Conservation (phyloP, 1,140 invertebrate genomes). For the Palaemon carinicauda region DNA sequence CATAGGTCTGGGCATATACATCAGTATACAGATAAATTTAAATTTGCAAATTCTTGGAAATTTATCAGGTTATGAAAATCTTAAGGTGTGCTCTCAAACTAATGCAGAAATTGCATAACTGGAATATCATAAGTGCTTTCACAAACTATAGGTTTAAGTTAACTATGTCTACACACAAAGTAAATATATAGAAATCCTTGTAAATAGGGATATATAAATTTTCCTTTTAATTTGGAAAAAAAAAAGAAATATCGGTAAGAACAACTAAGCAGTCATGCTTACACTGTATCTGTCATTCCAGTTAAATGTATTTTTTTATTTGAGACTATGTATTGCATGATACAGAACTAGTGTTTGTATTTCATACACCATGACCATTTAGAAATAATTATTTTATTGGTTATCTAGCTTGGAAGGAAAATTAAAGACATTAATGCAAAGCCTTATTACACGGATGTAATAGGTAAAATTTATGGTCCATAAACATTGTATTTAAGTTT, state of each 20-base stretch:
- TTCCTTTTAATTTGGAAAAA: conserved; percentile 17
- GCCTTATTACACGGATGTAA: conserved; percentile 27
- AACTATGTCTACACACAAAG: conserved; percentile 53
- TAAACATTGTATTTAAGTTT: not conserved
- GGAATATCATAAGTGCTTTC: conserved; percentile 54
- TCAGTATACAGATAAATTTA: not conserved
- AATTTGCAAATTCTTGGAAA: not conserved
- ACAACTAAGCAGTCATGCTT: conserved; percentile 27
- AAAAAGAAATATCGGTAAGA: not conserved
- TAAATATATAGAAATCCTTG: conserved; percentile 46
- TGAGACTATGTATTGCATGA: too few species aligned
- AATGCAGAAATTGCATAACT: conserved; percentile 38
- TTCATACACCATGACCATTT: too few species aligned
- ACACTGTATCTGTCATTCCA: not conserved
- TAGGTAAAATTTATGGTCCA: conserved; percentile 6
- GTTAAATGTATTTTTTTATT: too few species aligned
- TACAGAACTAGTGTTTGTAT: too few species aligned
- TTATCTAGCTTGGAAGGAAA: not conserved
- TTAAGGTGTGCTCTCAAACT: conserved; percentile 39
- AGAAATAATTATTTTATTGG: not conserved
- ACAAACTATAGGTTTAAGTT: conserved; percentile 53
- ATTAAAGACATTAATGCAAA: not conserved
- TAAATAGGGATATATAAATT: conserved; percentile 25
- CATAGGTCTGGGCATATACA: conserved; percentile 6
- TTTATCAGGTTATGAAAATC: not conserved